Base-by-base conservation (phyloP, 1,140 invertebrate genomes). In the Penaeus japonicus region DNA sequence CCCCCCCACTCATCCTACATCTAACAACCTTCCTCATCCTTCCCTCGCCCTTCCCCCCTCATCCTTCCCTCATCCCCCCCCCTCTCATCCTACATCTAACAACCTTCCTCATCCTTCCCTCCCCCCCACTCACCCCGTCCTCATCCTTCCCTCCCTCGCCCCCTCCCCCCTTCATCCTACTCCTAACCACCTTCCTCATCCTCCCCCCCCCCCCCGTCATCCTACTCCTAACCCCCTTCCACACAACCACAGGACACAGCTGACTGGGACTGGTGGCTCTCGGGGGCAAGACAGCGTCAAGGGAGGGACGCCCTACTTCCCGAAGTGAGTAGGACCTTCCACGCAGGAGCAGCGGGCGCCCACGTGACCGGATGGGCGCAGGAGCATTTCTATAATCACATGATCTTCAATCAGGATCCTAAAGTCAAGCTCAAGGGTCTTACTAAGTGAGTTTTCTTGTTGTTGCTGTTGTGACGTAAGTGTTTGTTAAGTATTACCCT, bases 281-380 rank as follows among this genome's bases (percentile, higher is more conserved):
- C 55, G 17, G 81, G 83, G 0, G 20, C 77, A 27, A 30, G 83
- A 17, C 75, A 95, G 7, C 92, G 95, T 5, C 94, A 94, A 90
- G 93, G 93, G 17, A 91, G 95, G 83, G 95, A 95, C 91, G 95
- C 95, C 90, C 92, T 95, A 53, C 94, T 95, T 79, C 95, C 95
- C 5, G 95, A 95, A 91, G 93, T 95, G 20, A 95, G 94, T 20
- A 92, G 95, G 73, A 95, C 95, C 10, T 95, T 94, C 92, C 95
- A 95, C 91, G 95, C 95, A 91, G 95, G 95, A 17, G 94, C 94
- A n/a, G 94, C 93, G 77, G 95, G 95, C 22, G 92, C 95, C 4
- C 95, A 95, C 91, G 95, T 95, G 93, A 95, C 95, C 90, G 94
- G 94, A 24, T 94, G 94, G 91, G 95, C 95, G 91, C 93, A 94